Conservation (phyloP, 2,888 invertebrate species). For the Cerastoderma edule region DNA sequence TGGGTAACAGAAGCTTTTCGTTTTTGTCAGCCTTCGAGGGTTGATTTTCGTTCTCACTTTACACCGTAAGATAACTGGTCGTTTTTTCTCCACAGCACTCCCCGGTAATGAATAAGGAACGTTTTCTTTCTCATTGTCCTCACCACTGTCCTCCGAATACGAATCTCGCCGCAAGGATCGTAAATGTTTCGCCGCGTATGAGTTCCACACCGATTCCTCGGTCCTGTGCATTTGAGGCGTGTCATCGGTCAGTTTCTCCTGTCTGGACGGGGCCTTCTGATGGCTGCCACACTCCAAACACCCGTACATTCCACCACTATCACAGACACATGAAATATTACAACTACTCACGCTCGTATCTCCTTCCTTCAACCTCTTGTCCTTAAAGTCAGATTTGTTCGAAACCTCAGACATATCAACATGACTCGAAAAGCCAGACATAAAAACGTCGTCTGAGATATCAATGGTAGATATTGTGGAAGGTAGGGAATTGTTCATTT, state of each 20-base stretch:
- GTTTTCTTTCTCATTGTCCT: constrained; percentile 58
- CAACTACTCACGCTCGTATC: too few relatives aligned
- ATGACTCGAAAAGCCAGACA: neutral
- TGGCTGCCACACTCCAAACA: constrained; percentile 65
- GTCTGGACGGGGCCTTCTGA: constrained; percentile 67
- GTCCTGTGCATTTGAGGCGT: constrained; percentile 77
- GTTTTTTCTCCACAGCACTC: neutral
- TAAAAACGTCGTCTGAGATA: constrained; percentile 10
- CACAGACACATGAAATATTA: constrained; percentile 13
- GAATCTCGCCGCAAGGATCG: constrained; percentile 75
- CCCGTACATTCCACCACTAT: neutral
- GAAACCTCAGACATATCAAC: too few relatives aligned
- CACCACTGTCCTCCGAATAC: constrained; percentile 70
- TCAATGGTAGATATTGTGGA: constrained; percentile 3
- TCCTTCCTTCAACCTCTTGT: too few relatives aligned
- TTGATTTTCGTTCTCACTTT: constrained; percentile 23
- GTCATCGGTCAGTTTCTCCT: constrained; percentile 69
- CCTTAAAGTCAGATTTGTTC: too few relatives aligned
- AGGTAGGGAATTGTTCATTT: constrained; percentile 3
- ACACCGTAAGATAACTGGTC: neutral
- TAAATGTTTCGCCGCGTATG: constrained; percentile 76
- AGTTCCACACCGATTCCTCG: constrained; percentile 75
- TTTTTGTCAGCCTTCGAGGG: constrained; percentile 48
- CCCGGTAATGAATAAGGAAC: neutral
- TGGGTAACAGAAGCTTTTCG: constrained; percentile 61